Conservation (phyloP, 2,113 vertebrate genomes). For the Syngnathus scovelli region DNA sequence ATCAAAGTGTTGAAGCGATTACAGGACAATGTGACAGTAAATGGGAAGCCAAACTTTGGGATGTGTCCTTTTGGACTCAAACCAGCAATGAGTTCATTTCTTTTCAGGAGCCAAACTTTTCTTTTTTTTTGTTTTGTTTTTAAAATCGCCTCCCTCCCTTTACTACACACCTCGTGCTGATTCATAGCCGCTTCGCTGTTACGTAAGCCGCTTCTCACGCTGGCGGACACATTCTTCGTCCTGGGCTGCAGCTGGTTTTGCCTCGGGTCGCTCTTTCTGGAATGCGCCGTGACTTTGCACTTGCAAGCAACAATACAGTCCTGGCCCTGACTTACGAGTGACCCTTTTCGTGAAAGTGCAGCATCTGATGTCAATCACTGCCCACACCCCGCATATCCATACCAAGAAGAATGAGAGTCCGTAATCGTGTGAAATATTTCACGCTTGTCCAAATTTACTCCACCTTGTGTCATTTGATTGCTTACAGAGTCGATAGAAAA, state of each 20-base stretch:
- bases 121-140: slow-evolving; percentile 40
- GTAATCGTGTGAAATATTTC: no score
- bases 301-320: background rate
- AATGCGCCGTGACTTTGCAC: slow-evolving; percentile 3
- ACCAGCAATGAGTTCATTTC: slow-evolving; percentile 71
- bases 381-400: no score
- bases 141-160: slow-evolving; percentile 8
- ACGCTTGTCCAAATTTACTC: no score
- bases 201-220: slow-evolving; percentile 49
- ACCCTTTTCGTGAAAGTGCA: no score
- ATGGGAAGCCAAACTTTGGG: background rate
- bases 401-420: no score
- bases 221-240: slow-evolving; percentile 28
- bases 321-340: background rate
- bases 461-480: no score
- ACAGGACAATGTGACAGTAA: no score
- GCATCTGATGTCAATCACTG: no score
- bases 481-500: no score
- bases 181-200: slow-evolving; percentile 56
- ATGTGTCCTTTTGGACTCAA: slow-evolving; percentile 58
- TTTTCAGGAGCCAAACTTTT: slow-evolving; percentile 42
- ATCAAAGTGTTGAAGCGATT: background rate
- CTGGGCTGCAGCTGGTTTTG: slow-evolving; percentile 7
- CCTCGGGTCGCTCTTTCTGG: slow-evolving; percentile 30
- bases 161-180: slow-evolving; percentile 49